These are phyloP conservation scores for Dromaius novaehollandiae DNA, from an alignment of 2,113 vertebrate species.

Conservation along the genomic window DNA sequence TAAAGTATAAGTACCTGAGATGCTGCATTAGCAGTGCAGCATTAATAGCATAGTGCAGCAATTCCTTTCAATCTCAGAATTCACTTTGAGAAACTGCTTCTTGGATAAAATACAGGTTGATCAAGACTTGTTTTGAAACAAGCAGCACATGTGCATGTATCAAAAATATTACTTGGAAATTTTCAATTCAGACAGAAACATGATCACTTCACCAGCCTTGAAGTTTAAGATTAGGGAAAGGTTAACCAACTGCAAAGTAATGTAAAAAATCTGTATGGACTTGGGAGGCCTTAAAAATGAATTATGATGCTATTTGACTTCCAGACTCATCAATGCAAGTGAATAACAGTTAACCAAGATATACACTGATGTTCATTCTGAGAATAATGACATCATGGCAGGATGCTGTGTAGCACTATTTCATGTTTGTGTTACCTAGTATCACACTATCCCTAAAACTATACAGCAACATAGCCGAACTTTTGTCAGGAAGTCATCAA, in stretches of 20 bases:
- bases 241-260: background rate
- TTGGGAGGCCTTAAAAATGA: background rate
- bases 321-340: background rate
- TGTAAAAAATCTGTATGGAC: background rate
- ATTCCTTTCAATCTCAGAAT: background rate
- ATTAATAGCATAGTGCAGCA: background rate
- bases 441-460: background rate
- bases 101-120: background rate
- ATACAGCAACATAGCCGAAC: background rate
- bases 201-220: background rate
- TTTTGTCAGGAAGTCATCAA: background rate
- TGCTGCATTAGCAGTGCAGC: background rate
- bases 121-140: background rate
- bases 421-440: background rate
- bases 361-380: too few species aligned
- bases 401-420: background rate
- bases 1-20: background rate
- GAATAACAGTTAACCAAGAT: too few species aligned
- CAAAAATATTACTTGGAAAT: background rate
- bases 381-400: too few species aligned
- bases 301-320: background rate
- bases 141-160: background rate
- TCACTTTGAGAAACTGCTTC: background rate
- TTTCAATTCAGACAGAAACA: background rate
- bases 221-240: background rate